A percentile compares a stretch with the other conserved stretches of the same genome.
Conservation (phyloP, 2,888 invertebrate species). For the Coecobrya sp. region DNA sequence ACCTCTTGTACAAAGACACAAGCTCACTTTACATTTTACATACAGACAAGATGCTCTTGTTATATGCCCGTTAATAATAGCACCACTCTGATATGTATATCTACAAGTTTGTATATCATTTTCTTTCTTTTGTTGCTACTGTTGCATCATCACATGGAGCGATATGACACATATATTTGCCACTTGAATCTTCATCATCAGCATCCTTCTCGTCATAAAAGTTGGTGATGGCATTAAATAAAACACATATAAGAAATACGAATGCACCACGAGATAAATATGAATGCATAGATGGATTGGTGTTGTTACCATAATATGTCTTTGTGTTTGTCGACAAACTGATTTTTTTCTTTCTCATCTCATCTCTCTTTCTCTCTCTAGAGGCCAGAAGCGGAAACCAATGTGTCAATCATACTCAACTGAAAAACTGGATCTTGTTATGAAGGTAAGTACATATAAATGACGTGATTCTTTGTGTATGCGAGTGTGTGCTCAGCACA, state of each 20-base stretch:
- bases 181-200: constrained; percentile 44
- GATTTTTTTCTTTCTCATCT: constrained; percentile 59
- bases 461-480: constrained; percentile 20
- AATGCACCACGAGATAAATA: background rate
- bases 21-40: constrained; percentile 42
- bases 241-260: background rate
- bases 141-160: background rate
- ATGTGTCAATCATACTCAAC: constrained; percentile 80
- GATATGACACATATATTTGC: constrained; percentile 5
- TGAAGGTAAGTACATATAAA: constrained; percentile 47
- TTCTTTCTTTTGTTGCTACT: constrained; percentile 11
- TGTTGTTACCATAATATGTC: constrained; percentile 52
- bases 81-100: background rate
- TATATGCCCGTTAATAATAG: constrained; percentile 1
- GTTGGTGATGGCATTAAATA: background rate
- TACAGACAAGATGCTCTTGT: background rate
- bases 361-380: constrained; percentile 35
- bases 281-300: constrained; percentile 34
- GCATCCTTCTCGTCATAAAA: background rate
- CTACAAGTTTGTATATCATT: no score
- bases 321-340: constrained; percentile 81
- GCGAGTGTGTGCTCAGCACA: constrained; percentile 37
- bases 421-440: constrained; percentile 46
- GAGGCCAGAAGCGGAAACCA: constrained; percentile 66
- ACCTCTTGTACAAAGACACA: constrained; percentile 34